Evolutionary conservation across 2,888 invertebrate species (phyloP).

Genomic region (Pimpla rufipes): DNA sequence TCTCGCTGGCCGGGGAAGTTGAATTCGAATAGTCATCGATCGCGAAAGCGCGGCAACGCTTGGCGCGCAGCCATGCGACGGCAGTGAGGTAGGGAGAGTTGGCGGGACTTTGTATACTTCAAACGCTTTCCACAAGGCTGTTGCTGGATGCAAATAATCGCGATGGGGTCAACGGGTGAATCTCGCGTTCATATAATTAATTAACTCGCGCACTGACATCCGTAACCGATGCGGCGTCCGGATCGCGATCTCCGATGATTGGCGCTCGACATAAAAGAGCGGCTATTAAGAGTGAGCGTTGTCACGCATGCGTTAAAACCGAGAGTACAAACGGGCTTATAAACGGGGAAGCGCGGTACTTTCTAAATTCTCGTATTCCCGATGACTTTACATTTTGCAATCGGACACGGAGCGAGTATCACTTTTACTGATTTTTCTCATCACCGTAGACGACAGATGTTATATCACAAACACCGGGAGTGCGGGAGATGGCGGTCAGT

Average conservation of each 20-base stretch:
- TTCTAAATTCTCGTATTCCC: constrained; percentile 81
- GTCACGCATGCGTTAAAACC: constrained; percentile 68
- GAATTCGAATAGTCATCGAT: constrained; percentile 1
- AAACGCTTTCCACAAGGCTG: background rate
- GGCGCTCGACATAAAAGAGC: constrained; percentile 41
- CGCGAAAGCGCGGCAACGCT: background rate
- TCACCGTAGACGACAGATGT: constrained; percentile 79
- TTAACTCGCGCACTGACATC: background rate
- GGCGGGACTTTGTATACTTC: background rate
- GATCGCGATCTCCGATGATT: constrained; percentile 18
- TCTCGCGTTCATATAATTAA: constrained; percentile 11
- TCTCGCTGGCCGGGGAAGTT: background rate
- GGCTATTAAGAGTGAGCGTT: constrained; percentile 44
- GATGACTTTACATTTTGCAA: constrained; percentile 80
- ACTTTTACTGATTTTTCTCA: constrained; percentile 80
- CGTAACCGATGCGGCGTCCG: background rate
- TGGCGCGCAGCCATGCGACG: background rate
- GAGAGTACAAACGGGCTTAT: constrained; percentile 49
- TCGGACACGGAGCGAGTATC: constrained; percentile 78
- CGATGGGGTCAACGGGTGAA: background rate
- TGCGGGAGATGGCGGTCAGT: constrained; percentile 84
- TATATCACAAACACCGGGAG: constrained; percentile 81
- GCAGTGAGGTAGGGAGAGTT: background rate
- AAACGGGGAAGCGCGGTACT: constrained; percentile 77
- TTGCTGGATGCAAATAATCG: background rate